Evolutionary conservation across 2,888 invertebrate species (phyloP), one percentile per base, ranked within the genome.

Genomic region (Anorthoa munda): DNA sequence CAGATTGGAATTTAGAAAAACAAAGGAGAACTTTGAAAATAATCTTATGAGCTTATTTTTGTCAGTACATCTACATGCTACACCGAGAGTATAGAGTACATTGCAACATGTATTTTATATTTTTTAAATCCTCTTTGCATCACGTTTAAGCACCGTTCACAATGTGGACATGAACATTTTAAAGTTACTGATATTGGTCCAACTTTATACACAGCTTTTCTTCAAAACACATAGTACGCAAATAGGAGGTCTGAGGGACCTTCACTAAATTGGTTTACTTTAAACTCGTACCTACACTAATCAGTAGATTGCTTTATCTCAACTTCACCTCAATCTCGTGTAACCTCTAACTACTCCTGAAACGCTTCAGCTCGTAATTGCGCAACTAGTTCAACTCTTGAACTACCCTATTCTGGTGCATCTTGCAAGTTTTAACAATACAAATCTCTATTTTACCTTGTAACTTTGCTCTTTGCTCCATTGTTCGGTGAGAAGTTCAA

Each of bases 341-440:
- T 58, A 76, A 72, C 75, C 68, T 70, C 78, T 12, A 73, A 75
- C 68, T 71, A 68, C 61, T 75, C 46, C 39, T 51, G 55, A 55
- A 72, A 66, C 66, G 82, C 50, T 72, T 63, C 64, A 75, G 26
- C 55, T 46, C 63, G 69, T 78, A 82, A 85, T 82, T 80, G 82
- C 66, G 21, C 69, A 77, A 75, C 77, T 78, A 77, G 79, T 74
- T 66, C 46, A 82, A 84, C 72, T 82, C 75, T 63, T 51, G 48
- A 84, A 82, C 71, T 72, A 65, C 65, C 60, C 74, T 66, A 71
- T 78, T 85, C 79, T 68, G 72, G 55, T 85, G 79, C 84, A 83
- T 74, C 77, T 81, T 81, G 75, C 51, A 86, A 86, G 68, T 79
- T 86, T 84, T 70, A 79, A 86, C 79, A 86, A 83, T 84, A 86